Evolutionary conservation across 2,888 invertebrate genomes (phyloP), one percentile per base, ranked within the genome.

Genomic region (Lepidonotus clava): DNA sequence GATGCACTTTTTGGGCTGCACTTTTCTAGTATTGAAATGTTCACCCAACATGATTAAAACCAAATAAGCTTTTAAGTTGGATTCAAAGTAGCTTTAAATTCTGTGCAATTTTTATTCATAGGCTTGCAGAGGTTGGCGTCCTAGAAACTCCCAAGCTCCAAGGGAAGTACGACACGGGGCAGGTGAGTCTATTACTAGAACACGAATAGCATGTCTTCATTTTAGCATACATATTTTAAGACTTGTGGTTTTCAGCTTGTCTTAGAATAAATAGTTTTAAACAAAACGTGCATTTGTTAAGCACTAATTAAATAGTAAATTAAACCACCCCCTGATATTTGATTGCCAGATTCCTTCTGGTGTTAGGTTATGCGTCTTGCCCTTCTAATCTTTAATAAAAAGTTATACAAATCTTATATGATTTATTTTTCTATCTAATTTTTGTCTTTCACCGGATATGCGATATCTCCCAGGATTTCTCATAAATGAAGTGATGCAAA

Each of bases 161-260:
- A 89, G 97, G 97, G 67, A 97, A 98, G 95, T 99, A 99, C 95
- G 97, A 98, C 92, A 98, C 98, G 2, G 99, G 99, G 14, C 98
- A 98, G 95, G 94, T 94, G 89, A 87, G 87, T 86, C 34, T 41
- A 38, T 67, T 46, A 61, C 53, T 38, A 86, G 66, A 51, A 66
- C n/a, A 8, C 66, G 24, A 40, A 46, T 41, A 40, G 77, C 28
- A 8, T 4, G 11, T 24, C 21, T 40, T 6, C 40, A 11, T 4
- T 8, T 24, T n/a, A 77, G 5, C 77, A 40, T 5, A 41, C 40
- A 67, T 5, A 11, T 56, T 4, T 56, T 5, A 21, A 56, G n/a
- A 56, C 8, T 56, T 67, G 11, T 5, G n/a, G 5, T 67, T 28
- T 34, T 6, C 34, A 34, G 34, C 6, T 8, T 8, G 5, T 5